Percentiles rank a stretch among this genome's conserved stretches.
These are phyloP conservation scores for Ceriagrion tenellum DNA, from an alignment of 2,888 invertebrate genomes.

Conservation along the genomic window DNA sequence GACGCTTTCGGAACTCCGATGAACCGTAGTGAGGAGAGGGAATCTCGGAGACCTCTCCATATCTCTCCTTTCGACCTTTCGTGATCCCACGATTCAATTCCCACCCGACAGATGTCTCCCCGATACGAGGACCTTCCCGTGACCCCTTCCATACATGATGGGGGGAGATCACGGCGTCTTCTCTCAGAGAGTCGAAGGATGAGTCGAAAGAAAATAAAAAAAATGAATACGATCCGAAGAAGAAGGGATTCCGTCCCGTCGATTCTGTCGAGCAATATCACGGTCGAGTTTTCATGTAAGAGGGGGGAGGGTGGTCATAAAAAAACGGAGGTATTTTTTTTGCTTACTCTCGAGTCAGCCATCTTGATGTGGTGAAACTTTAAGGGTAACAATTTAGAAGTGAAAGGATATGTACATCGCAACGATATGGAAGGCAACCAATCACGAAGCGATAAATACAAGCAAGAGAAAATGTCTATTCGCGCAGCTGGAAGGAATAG, in stretches of 20 bases:
- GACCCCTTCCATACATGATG: not conserved
- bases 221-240: not conserved
- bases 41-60: not conserved
- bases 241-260: not conserved
- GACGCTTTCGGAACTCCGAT: slow-evolving; percentile 18
- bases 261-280: slow-evolving; percentile 2
- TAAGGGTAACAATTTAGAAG: too few relatives aligned
- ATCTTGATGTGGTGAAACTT: too few relatives aligned
- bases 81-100: not conserved
- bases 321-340: too few relatives aligned
- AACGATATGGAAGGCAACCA: too few relatives aligned
- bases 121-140: not conserved
- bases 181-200: not conserved
- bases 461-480: too few relatives aligned
- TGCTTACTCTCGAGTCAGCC: too few relatives aligned
- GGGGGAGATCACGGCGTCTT: not conserved
- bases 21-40: not conserved
- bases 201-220: not conserved
- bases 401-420: too few relatives aligned
- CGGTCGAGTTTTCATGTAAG: not conserved
- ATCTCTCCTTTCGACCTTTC: not conserved
- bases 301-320: not conserved
- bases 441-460: too few relatives aligned
- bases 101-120: slow-evolving; percentile 10
- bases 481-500: too few relatives aligned